These are phyloP conservation scores for Cebidichthys violaceus DNA, from an alignment of 2,113 vertebrate species.

Conservation along the genomic window DNA sequence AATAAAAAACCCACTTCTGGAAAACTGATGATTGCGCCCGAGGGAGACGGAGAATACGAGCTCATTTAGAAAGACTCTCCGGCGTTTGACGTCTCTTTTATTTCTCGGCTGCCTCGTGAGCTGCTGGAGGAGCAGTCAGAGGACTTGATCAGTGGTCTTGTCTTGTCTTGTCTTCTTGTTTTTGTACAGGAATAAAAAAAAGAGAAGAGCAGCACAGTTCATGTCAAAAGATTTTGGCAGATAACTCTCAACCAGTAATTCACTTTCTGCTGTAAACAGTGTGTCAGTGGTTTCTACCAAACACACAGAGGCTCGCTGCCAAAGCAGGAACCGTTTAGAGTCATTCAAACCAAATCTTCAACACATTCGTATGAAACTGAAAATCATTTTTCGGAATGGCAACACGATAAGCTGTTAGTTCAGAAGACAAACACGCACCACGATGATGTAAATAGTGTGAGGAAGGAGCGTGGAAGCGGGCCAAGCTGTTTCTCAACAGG, in stretches of 20 bases:
- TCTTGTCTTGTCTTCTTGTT: slow-evolving; percentile 27
- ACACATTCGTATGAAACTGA: neutral
- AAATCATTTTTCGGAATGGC: slow-evolving; percentile 29
- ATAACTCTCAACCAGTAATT: neutral
- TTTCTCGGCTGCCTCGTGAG: slow-evolving; percentile 14
- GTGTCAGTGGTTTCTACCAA: slow-evolving; percentile 6
- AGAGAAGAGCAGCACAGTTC: neutral
- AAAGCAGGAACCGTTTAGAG: neutral
- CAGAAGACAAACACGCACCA: slow-evolving; percentile 36
- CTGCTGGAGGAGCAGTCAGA: slow-evolving; percentile 41
- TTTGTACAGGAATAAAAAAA: neutral
- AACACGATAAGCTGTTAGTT: slow-evolving; percentile 10
- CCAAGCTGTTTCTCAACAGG: slow-evolving; percentile 75
- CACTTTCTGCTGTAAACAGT: slow-evolving; percentile 1
- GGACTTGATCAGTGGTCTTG: slow-evolving; percentile 23
- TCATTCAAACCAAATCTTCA: slow-evolving; percentile 13
- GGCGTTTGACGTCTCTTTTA: slow-evolving; percentile 55
- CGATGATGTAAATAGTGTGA: slow-evolving; percentile 43
- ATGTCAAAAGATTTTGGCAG: slow-evolving; percentile 4
- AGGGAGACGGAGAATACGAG: slow-evolving; percentile 55
- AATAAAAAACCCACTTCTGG: neutral
- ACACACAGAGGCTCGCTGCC: neutral
- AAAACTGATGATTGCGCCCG: slow-evolving; percentile 18
- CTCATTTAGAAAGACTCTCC: slow-evolving; percentile 51
- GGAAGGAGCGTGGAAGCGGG: slow-evolving; percentile 56